phyloP scores from a whole-genome alignment of 2,113 vertebrate genomes.

The Gallinago jamesoni region DNA sequence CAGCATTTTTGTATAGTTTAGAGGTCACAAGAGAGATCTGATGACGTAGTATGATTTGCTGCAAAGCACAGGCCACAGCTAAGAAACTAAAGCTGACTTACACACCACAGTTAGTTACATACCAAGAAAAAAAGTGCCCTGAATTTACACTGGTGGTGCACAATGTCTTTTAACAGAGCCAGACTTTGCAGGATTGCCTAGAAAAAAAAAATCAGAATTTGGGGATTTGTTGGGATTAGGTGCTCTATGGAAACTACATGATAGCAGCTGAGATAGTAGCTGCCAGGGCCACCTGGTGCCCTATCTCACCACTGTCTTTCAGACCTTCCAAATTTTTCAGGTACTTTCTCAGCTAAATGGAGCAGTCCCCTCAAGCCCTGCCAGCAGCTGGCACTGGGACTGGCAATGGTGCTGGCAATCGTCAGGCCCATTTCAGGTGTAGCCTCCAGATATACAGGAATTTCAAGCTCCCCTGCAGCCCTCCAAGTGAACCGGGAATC shows the following conservation, averaged over 20 bases:
- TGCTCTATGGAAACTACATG: not conserved
- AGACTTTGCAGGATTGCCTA: not conserved
- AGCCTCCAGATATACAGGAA: not conserved
- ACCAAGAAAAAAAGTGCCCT: not conserved
- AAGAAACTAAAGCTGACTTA: not conserved
- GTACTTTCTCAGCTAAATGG: not conserved
- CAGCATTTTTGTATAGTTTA: not conserved
- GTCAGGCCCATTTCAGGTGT: not conserved
- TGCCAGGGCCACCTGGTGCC: not conserved
- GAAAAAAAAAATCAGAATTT: not conserved
- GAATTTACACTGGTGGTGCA: not conserved
- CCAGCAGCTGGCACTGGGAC: not conserved
- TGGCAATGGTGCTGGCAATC: not conserved
- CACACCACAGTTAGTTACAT: not conserved
- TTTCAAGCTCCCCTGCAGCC: not conserved
- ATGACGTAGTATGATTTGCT: not conserved
- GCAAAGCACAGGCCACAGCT: not conserved
- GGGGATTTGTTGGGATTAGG: not conserved
- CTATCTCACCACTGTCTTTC: not conserved
- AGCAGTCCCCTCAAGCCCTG: not conserved
- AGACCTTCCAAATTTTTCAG: not conserved
- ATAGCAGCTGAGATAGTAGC: not conserved
- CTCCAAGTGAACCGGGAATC: not conserved
- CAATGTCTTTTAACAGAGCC: not conserved
- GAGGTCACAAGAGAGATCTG: not conserved